Percentiles rank a stretch among this genome's conserved stretches.
These are phyloP conservation scores for Sinocyclocheilus anophthalmus DNA, from an alignment of 2,113 vertebrate genomes.

Conservation along the genomic window DNA sequence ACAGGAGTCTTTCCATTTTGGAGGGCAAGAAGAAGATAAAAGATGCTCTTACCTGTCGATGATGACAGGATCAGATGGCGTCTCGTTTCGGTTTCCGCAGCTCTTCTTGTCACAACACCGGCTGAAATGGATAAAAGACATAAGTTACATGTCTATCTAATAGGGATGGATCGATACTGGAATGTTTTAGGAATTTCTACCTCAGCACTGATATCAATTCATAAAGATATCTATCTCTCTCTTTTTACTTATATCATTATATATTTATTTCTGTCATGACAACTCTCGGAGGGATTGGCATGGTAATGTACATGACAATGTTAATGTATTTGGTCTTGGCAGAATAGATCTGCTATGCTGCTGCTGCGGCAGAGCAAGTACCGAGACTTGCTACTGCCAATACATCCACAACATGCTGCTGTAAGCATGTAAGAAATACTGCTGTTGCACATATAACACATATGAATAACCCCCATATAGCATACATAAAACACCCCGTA, in stretches of 20 bases:
- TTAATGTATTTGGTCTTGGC: too few relatives aligned
- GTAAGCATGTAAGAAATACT: too few relatives aligned
- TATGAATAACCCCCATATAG: too few relatives aligned
- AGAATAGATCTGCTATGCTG: too few relatives aligned
- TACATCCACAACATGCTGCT: too few relatives aligned
- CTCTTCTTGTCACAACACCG: conserved; percentile 94
- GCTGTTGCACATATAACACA: too few relatives aligned
- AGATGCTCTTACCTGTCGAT: conserved; percentile 85
- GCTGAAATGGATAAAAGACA: conserved; percentile 65
- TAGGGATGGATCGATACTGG: not conserved
- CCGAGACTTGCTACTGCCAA: too few relatives aligned
- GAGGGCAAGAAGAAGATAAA: not conserved
- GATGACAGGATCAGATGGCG: conserved; percentile 89
- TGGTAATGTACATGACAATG: too few relatives aligned
- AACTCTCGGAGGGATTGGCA: too few relatives aligned
- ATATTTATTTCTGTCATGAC: too few relatives aligned
- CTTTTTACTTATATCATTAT: not conserved
- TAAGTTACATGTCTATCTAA: not conserved
- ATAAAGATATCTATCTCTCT: not conserved
- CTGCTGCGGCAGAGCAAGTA: too few relatives aligned
- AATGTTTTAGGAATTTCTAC: not conserved
- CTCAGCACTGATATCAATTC: not conserved
- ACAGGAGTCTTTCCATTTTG: not conserved
- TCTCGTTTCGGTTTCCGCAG: conserved; percentile 93
- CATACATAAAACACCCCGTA: too few relatives aligned